Conservation (phyloP, 1,140 invertebrate genomes). For the Trissolcus basalis region DNA sequence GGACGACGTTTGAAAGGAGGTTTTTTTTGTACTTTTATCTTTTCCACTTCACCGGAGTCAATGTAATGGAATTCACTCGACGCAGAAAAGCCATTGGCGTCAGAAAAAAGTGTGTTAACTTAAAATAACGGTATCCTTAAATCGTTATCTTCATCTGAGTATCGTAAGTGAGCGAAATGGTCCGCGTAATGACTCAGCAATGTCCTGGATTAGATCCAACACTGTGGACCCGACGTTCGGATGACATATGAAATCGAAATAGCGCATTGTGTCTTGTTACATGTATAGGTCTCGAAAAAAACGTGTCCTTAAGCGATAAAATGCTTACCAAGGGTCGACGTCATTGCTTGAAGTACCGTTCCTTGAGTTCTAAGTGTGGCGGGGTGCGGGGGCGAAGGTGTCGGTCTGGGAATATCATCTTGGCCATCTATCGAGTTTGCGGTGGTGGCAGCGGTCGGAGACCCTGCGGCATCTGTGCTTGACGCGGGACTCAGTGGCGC, state of each 20-base stretch:
- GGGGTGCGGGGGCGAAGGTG: conserved; percentile 71
- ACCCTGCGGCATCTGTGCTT: conserved; percentile 67
- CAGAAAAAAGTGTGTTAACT: conserved; percentile 1
- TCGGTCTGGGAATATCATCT: conserved; percentile 69
- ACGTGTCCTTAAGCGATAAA: conserved; percentile 25
- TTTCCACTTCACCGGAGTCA: no score
- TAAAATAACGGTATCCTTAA: conserved; percentile 22
- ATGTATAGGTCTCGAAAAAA: background rate
- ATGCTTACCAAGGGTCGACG: conserved; percentile 62
- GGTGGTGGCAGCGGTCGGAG: conserved; percentile 72
- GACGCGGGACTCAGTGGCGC: conserved; percentile 66
- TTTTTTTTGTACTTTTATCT: no score
- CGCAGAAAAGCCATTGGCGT: conserved; percentile 10
- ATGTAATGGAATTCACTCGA: background rate
- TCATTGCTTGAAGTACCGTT: conserved; percentile 58
- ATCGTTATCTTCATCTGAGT: background rate
- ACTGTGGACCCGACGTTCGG: background rate
- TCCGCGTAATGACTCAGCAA: conserved; percentile 37
- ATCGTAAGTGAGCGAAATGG: conserved; percentile 32
- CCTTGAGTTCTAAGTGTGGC: conserved; percentile 61
- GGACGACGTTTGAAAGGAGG: no score
- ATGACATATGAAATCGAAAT: conserved; percentile 30
- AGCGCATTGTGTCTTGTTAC: conserved; percentile 14
- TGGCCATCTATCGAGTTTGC: conserved; percentile 72
- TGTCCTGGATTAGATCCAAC: conserved; percentile 39